Percentiles rank a stretch among this genome's conserved stretches.
phyloP scores from a whole-genome alignment of 2,113 vertebrate genomes.

The Heterotilapia buettikoferi region DNA sequence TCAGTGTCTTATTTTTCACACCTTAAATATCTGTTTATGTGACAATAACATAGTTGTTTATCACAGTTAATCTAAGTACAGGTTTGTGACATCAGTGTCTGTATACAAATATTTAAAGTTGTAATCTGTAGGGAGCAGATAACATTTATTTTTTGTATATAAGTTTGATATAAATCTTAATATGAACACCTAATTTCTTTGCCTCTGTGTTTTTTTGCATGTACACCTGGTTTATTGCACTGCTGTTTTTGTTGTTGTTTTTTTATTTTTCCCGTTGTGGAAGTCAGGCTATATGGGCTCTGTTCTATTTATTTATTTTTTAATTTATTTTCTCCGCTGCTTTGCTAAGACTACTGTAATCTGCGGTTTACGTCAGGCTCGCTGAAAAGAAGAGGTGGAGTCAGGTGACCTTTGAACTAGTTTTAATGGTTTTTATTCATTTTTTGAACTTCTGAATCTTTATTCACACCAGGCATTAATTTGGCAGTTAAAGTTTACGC shows the following conservation, averaged over 20 bases:
- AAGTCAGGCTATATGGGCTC: not conserved
- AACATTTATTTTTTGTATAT: not conserved
- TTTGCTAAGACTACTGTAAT: not conserved
- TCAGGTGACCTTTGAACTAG: not conserved
- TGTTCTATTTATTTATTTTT: not conserved
- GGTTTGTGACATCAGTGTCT: not conserved
- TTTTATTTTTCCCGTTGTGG: rapidly evolving
- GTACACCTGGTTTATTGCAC: not conserved
- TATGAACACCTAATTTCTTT: not conserved
- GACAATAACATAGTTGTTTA: not conserved
- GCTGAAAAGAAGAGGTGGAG: not conserved
- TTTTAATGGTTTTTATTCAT: not conserved
- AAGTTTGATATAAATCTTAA: not conserved
- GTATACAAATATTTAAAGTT: not conserved
- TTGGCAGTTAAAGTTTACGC: not conserved
- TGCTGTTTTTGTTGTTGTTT: not conserved
- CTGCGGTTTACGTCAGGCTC: not conserved
- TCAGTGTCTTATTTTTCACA: not conserved
- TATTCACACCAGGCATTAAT: not conserved
- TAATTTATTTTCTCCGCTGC: not conserved
- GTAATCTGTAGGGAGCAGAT: not conserved
- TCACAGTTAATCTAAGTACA: not conserved
- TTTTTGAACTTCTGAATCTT: not conserved
- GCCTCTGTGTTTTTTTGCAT: not conserved
- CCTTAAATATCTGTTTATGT: not conserved